phyloP scores from a whole-genome alignment of 2,113 vertebrate genomes.

The Toxostoma redivivum region DNA sequence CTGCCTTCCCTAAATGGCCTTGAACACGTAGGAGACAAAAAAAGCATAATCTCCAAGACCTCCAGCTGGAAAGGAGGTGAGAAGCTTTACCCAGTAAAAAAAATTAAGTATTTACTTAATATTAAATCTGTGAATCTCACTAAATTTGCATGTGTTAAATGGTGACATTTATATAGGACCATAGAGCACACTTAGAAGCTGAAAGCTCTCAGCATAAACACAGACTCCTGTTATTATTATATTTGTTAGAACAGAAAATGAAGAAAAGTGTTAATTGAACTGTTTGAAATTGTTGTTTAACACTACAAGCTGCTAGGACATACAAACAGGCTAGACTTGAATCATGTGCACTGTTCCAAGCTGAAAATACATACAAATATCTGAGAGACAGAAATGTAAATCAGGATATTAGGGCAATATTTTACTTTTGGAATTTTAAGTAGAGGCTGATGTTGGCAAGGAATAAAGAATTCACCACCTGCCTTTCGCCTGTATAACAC shows the following conservation, averaged over 20 bases:
- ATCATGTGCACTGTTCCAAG: not conserved
- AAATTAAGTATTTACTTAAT: not conserved
- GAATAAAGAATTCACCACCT: not conserved
- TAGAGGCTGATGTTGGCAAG: not conserved
- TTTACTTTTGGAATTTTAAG: not conserved
- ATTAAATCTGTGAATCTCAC: not conserved
- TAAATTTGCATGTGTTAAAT: not conserved
- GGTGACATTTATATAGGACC: not conserved
- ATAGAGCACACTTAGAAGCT: not conserved
- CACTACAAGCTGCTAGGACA: not conserved
- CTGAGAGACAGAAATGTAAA: not conserved
- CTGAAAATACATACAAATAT: not conserved
- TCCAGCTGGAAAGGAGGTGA: not conserved
- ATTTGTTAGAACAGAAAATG: not conserved
- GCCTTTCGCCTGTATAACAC: not conserved
- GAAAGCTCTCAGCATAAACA: not conserved
- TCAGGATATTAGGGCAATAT: not conserved
- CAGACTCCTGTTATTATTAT: not conserved
- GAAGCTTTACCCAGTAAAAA: not conserved
- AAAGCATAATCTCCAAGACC: not conserved
- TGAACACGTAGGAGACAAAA: not conserved
- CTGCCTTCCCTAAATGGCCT: rapidly evolving
- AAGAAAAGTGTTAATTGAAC: not conserved
- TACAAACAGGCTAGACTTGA: not conserved
- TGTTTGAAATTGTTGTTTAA: not conserved